These are phyloP conservation scores for Bujurquina vittata DNA, from an alignment of 2,113 vertebrate species.

Conservation along the genomic window DNA sequence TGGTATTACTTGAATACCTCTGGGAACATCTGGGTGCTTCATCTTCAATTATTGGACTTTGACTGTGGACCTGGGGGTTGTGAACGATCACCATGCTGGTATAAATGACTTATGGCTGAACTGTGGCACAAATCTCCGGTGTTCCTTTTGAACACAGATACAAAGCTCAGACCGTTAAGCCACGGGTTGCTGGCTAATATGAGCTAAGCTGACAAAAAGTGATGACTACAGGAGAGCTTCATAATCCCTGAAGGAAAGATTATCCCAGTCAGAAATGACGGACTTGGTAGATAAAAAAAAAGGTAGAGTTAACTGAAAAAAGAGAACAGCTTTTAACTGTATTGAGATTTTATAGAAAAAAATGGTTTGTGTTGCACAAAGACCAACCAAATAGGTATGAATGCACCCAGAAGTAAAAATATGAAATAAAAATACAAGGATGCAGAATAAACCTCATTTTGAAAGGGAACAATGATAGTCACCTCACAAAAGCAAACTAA, in stretches of 20 bases:
- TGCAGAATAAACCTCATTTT: not conserved
- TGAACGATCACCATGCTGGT: constrained; percentile 53
- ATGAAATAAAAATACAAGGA: not conserved
- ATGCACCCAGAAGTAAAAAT: not conserved
- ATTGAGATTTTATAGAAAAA: constrained; percentile 32
- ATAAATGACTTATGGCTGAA: constrained; percentile 69
- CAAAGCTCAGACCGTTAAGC: constrained; percentile 75
- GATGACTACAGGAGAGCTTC: constrained; percentile 81
- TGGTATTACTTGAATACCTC: constrained; percentile 45
- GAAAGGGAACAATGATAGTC: not conserved
- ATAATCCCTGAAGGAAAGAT: constrained; percentile 80
- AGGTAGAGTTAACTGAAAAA: constrained; percentile 47
- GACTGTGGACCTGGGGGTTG: constrained; percentile 31
- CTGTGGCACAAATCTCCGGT: constrained; percentile 67
- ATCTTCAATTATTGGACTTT: constrained; percentile 61
- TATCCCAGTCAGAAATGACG: constrained; percentile 77
- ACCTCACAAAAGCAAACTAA: not conserved
- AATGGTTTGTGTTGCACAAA: not conserved
- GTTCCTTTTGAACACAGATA: constrained; percentile 78
- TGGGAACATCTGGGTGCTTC: constrained; percentile 51
- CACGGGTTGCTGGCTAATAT: constrained; percentile 79
- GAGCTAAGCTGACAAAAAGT: constrained; percentile 80
- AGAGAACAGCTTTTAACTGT: constrained; percentile 40
- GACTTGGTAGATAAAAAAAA: constrained; percentile 64
- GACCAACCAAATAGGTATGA: not conserved